Evolutionary conservation across 2,113 vertebrate genomes (phyloP), one percentile per base, ranked within the genome.

Genomic region (Pedionomus torquatus): DNA sequence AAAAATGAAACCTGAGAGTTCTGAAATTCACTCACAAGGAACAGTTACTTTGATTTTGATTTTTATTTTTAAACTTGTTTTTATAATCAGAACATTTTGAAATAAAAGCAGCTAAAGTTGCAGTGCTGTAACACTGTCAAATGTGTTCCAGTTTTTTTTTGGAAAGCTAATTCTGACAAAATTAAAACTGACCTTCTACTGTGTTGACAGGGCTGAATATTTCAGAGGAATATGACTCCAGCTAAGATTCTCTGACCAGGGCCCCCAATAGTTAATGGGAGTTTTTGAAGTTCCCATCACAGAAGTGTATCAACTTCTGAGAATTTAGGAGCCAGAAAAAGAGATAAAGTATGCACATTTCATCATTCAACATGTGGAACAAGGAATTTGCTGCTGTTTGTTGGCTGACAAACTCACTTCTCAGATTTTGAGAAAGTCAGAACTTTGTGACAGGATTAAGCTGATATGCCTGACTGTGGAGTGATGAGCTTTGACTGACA

Each of bases 381-480:
- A 82, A 96, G 95, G 86, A 97, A 91, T 87, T 79, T 92, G 90
- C 97, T 89, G 94, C 95, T 96, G 55, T 79, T 97, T 91, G 87
- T 94, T 96, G 87, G 87, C 90, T 95, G 93, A 97, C 93, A 97
- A 97, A 96, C 52, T 95, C 91, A 92, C 89, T 96, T 96, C 96
- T 96, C 95, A 95, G 83, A 89, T 84, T 96, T 64, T 77, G 49
- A 89, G 89, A 95, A 83, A 97, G 64, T 43, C 72, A 43, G 90
- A 86, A 89, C 41, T 66, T 71, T 31, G 3, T 89, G 52, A 54
- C 87, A 77, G 78, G 63, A 68, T 79, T 33, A 87, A 91, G 57
- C 79, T 91, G 89, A 92, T 90, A 52, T 66, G 44, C 76, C 85
- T 75, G 91, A 63, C 95, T 94, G 90, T 64, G 37, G 89, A 97